Evolutionary conservation across 2,888 invertebrate species (phyloP), one percentile per base, ranked within the genome.

Genomic region (Tipula unca): DNA sequence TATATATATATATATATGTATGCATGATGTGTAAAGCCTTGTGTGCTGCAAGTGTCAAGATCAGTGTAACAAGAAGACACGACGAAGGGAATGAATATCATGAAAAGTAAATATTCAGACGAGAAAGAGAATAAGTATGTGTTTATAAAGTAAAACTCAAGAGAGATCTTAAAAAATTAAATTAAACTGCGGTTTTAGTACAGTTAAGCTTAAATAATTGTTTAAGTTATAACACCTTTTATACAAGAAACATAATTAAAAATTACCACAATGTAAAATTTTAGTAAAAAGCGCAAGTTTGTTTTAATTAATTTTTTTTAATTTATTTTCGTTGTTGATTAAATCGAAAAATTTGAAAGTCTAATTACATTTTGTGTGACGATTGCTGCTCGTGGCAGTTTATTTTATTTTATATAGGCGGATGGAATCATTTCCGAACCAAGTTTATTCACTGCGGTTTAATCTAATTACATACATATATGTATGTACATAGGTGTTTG

Each of bases 11-110:
- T 69, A 25, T 69, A 10, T 17, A 3, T 17, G 48, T 48, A 48
- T 48, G n/a, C 6, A n/a, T 17, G n/a, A n/a, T 48, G 48, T 48
- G 48, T 48, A 69, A 20, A 69, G 69, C 69, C 69, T 69, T 69
- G 69, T 69, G 25, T 69, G 69, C 69, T 69, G 69, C 69, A 69
- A 69, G 69, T 69, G 69, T 69, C 69, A 69, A 69, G 69, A 69
- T 69, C 69, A 69, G 69, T 69, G 69, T 69, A 25, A 69, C 69
- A 69, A 69, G 69, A 20, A 69, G 69, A 69, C 25, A 69, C 69
- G 25, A 69, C 69, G 3, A 54, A 54, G 69, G 69, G 25, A 69
- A 25, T 69, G 25, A 69, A 69, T 69, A 69, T n/a, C 48, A 48
- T n/a, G n/a, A 48, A 48, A 69, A 25, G 14, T 69, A 69, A 69